Conservation (phyloP, 2,113 vertebrate genomes). For the Siniperca chuatsi region DNA sequence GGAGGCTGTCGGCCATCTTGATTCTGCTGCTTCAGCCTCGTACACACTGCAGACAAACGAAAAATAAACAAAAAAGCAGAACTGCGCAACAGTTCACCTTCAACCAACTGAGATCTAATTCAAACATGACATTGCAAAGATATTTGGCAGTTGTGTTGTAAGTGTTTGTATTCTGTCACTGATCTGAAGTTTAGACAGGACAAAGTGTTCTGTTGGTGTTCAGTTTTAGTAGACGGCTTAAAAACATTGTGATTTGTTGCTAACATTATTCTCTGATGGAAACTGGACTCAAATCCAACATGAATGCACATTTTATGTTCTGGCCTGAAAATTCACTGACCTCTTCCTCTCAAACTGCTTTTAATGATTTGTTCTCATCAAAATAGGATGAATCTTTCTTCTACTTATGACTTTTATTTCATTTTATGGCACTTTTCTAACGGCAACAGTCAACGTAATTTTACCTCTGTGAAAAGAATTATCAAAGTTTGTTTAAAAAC, state of each 20-base stretch:
- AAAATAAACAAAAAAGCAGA: neutral
- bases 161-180: neutral
- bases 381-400: neutral
- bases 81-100: constrained; percentile 3
- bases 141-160: neutral
- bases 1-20: neutral
- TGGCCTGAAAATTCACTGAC: neutral
- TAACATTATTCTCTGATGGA: neutral
- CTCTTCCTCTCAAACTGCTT: neutral
- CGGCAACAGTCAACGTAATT: no score
- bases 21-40: constrained; percentile 22
- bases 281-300: neutral
- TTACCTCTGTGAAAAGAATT: no score
- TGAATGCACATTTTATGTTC: neutral
- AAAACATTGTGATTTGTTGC: neutral
- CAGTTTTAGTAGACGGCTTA: neutral
- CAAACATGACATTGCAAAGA: neutral
- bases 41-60: constrained; percentile 71
- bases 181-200: neutral
- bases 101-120: neutral
- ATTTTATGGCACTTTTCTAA: no score
- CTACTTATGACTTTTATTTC: neutral
- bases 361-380: neutral
- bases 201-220: neutral
- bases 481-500: no score